Conservation (phyloP, 30 jellyfish, hydroid and myxozoan species). For the Pelagia noctiluca region DNA sequence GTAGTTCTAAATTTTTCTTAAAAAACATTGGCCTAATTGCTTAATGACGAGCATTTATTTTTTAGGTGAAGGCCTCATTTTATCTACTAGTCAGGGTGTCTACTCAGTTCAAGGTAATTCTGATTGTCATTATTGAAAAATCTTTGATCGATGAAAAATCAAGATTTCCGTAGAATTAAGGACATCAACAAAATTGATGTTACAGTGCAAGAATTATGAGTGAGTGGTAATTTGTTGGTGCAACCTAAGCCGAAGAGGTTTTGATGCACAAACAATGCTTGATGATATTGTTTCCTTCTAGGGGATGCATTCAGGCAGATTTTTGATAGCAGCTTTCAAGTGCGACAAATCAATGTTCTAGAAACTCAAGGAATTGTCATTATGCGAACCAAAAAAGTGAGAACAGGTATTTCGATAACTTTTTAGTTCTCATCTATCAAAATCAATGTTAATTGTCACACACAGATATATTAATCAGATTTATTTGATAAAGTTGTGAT, state of each 20-base stretch:
- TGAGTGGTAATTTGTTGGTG: too few relatives aligned
- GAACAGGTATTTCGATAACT: conserved; percentile 43
- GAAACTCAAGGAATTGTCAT: conserved; percentile 87
- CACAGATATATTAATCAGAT: too few relatives aligned
- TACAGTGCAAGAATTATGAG: too few relatives aligned
- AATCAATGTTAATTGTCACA: too few relatives aligned
- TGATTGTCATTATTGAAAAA: too few relatives aligned
- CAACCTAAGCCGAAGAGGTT: too few relatives aligned
- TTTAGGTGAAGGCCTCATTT: conserved; percentile 71
- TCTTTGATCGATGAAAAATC: too few relatives aligned
- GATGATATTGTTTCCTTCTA: conserved; percentile 3
- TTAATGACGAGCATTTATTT: neutral
- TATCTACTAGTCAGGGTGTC: conserved; percentile 72
- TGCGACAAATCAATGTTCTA: conserved; percentile 89
- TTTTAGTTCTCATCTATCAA: neutral
- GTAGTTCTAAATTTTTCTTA: too few relatives aligned
- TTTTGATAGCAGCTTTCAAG: conserved; percentile 83
- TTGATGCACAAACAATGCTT: too few relatives aligned
- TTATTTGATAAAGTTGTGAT: too few relatives aligned
- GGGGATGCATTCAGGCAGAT: conserved; percentile 82
- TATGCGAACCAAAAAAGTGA: conserved; percentile 75
- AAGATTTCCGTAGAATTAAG: too few relatives aligned
- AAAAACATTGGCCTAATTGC: neutral
- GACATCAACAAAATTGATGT: too few relatives aligned
- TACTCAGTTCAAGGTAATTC: conserved; percentile 66